Evolutionary conservation across 2,888 invertebrate species (phyloP).

Genomic region (Drosophila mayaguana): DNA sequence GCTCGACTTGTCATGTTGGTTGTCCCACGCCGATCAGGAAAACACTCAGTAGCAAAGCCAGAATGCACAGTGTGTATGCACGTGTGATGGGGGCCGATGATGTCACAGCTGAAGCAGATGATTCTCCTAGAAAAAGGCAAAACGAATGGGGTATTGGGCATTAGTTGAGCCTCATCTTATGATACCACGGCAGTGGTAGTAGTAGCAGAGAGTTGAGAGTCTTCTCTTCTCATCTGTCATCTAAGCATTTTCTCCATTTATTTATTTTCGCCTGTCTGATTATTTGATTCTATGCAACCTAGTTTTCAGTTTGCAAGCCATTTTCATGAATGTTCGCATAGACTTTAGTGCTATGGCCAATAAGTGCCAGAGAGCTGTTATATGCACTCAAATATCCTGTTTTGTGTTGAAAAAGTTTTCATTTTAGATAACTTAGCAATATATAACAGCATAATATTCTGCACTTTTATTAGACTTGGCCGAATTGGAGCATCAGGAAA

Average conservation of each 20-base stretch:
- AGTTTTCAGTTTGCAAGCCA: too few relatives aligned
- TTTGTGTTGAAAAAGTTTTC: too few relatives aligned
- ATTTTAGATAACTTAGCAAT: too few relatives aligned
- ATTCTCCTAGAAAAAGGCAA: constrained; percentile 76
- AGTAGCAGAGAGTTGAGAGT: not conserved
- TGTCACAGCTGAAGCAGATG: constrained; percentile 84
- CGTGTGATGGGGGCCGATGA: constrained; percentile 83
- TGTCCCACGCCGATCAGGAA: constrained; percentile 74
- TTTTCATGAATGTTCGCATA: too few relatives aligned
- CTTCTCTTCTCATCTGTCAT: not conserved
- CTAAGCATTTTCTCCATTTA: too few relatives aligned
- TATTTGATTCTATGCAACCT: too few relatives aligned
- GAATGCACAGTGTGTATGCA: constrained; percentile 78
- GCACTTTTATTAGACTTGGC: not conserved
- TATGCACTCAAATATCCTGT: too few relatives aligned
- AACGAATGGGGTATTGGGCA: not conserved
- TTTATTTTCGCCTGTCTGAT: too few relatives aligned
- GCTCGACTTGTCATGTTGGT: constrained; percentile 82
- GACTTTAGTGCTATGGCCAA: too few relatives aligned
- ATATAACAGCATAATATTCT: not conserved
- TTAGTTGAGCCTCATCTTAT: not conserved
- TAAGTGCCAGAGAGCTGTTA: too few relatives aligned
- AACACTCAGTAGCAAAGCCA: constrained; percentile 78
- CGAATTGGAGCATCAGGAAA: not conserved
- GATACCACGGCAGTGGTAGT: too few relatives aligned